Evolutionary conservation across 1,140 invertebrate species (phyloP), one percentile per base, ranked within the genome.

Genomic region (Nomia melanderi): DNA sequence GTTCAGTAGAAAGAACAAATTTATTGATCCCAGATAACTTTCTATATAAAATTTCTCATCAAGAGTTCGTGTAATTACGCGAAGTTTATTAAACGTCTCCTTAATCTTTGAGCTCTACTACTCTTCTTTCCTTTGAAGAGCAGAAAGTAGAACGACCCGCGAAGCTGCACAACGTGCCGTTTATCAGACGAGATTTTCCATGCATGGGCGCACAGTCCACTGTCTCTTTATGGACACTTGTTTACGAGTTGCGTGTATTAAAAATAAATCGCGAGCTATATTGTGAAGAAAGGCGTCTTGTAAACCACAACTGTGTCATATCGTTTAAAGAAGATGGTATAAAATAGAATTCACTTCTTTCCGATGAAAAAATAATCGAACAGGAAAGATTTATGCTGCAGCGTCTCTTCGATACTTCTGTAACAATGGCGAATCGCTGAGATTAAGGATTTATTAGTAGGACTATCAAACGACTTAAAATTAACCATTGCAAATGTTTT

Each of bases 191-290:
- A 36, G 50, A 69, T 36, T 57, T 39, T 33, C 29, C 39, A 47
- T 14, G 31, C 23, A 9, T 64, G 39, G 20, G 36, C 14, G 23
- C 60, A 14, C 20, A 20, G 44, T 39, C 8, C 14, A 36, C 36
- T 8, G 17, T 53, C 59, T 64, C 64, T 73, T 65, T 54, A 73
- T 73, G 47, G 71, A 47, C 39, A 65, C 71, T 64, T 73, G 71
- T 73, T 73, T 73, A 73, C 71, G 47, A 65, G 44, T 25, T n/a
- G 20, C 60, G 20, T 14, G 60, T 65, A 73, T 73, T 73, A 73
- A 65, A 65, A 73, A 73, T 73, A 73, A 73, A 73, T 73, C 44
- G 11, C 9, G 56, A 25, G 31, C 39, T 41, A 33, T 17, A 23
- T 47, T 12, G 69, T n/a, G 23, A 54, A 65, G 33, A 25, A 63